Conservation (phyloP, 2,113 vertebrate species). For the Fulica atra region DNA sequence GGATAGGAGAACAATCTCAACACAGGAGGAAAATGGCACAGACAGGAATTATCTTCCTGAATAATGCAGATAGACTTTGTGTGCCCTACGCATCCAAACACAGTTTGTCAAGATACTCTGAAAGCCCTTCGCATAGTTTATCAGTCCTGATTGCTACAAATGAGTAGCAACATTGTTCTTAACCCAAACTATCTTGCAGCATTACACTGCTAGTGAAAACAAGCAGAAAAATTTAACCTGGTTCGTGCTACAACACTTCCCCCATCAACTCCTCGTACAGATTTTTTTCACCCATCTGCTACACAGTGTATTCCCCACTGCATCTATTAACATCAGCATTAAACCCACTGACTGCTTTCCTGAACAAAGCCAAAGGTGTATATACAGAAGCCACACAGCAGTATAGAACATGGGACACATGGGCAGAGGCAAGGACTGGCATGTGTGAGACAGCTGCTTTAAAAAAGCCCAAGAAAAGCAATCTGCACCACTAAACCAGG, state of each 20-base stretch:
- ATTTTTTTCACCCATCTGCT: not conserved
- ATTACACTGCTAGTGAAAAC: not conserved
- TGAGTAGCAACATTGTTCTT: not conserved
- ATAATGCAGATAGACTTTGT: not conserved
- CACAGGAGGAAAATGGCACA: not conserved
- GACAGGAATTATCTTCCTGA: not conserved
- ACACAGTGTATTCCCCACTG: not conserved
- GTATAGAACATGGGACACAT: not conserved
- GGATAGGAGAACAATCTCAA: constrained; percentile 14
- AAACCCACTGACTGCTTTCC: not conserved
- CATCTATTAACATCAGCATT: not conserved
- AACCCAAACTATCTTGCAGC: not conserved
- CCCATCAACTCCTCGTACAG: not conserved
- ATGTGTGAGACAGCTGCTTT: not conserved
- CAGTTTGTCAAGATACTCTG: not conserved
- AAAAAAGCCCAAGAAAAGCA: not conserved
- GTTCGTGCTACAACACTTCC: not conserved
- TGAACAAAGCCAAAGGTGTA: not conserved
- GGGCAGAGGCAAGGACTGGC: not conserved
- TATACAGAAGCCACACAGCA: not conserved
- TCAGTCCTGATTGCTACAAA: not conserved
- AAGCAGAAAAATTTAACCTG: not conserved
- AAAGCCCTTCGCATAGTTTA: not conserved
- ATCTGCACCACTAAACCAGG: not conserved
- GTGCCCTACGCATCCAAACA: not conserved